Evolutionary conservation across 2,888 invertebrate genomes (phyloP), one percentile per base, ranked within the genome.

Genomic region (Antheraea yamamai): DNA sequence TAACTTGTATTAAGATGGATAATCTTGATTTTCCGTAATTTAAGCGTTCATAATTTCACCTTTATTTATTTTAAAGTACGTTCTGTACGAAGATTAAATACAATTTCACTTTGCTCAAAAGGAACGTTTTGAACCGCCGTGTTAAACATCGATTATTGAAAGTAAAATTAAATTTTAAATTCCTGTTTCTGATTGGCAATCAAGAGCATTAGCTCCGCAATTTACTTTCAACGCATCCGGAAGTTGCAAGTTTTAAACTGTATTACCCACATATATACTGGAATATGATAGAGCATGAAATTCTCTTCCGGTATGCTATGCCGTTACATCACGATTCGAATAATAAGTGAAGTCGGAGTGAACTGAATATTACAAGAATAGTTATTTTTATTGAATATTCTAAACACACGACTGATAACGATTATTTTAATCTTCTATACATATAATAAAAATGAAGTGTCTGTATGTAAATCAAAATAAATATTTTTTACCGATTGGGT

Each of bases 171-270:
- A 74, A 68, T n/a, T 75, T 76, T 39, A 75, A 77, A 82, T 77
- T 74, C 77, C 76, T 83, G 83, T 83, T 83, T 82, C 82, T 83
- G 83, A 80, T 83, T 78, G 78, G 76, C 79, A 76, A 82, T 81
- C 81, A 80, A 80, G 84, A 81, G 72, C 81, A 78, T 76, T 77
- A 78, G 73, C 77, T 80, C 81, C 79, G 79, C 82, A 83, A 83
- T 77, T 78, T 73, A 78, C 76, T 73, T 47, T 75, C 74, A 73
- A 47, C 78, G 79, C 79, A 81, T 81, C 82, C 82, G 82, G 81
- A 83, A 80, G 81, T 82, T 79, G 78, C 80, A 75, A 73, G 79
- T 75, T n/a, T 77, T 73, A 58, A 83, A 82, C 78, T 80, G 78
- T 83, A 80, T 80, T 81, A 83, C 81, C 79, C 79, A 78, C 79